These are phyloP conservation scores for Halocynthia aurantium DNA, from an alignment of 23 tunicate species.

Conservation along the genomic window DNA sequence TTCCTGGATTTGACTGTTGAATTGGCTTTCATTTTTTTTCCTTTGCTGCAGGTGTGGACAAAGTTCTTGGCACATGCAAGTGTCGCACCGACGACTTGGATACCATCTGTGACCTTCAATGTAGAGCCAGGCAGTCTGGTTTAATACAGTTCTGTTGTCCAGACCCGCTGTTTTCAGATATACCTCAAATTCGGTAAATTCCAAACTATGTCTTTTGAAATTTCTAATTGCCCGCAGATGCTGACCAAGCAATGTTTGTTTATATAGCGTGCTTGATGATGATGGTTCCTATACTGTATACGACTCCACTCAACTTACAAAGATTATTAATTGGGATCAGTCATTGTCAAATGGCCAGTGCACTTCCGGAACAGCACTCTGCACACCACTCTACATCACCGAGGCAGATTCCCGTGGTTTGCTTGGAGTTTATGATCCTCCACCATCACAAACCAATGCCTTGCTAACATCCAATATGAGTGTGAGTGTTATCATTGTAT, in stretches of 20 bases:
- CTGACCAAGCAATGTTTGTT: no score
- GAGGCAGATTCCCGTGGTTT: constrained; percentile 41
- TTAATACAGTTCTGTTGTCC: constrained; percentile 74
- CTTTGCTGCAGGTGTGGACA: constrained; percentile 63
- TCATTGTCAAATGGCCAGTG: constrained; percentile 59
- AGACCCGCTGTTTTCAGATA: constrained; percentile 47
- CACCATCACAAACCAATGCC: constrained; percentile 18
- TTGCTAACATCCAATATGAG: constrained; percentile 15
- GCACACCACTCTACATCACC: constrained; percentile 48
- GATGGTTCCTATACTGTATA: constrained; percentile 38
- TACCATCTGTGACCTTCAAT: constrained; percentile 61
- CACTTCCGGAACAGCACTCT: constrained; percentile 48
- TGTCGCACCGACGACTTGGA: constrained; percentile 78
- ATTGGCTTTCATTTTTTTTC: not conserved
- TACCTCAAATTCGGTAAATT: constrained; percentile 17
- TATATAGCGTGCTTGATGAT: not conserved
- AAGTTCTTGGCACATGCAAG: constrained; percentile 61
- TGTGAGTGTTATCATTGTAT: constrained; percentile 16
- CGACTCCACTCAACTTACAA: constrained; percentile 34
- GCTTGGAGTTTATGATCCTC: constrained; percentile 75
- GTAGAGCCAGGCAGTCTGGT: constrained; percentile 47
- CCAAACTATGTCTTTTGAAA: not conserved
- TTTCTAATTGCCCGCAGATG: no score
- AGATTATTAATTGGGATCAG: constrained; percentile 56
- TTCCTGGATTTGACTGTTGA: not conserved